phyloP scores from a whole-genome alignment of 1,140 invertebrate genomes.

The Uloborus diversus region DNA sequence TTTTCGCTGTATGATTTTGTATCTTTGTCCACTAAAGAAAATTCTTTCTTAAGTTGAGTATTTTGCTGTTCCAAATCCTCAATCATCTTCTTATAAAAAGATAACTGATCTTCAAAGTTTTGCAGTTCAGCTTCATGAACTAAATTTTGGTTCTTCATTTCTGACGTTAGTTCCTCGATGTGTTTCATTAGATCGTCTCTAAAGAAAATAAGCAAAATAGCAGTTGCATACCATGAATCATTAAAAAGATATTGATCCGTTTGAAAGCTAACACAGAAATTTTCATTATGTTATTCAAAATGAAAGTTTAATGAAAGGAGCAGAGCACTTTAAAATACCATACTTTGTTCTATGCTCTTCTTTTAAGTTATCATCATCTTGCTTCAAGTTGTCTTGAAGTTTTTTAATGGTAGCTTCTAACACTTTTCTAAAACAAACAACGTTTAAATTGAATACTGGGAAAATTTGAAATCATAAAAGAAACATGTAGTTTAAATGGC shows the following conservation, averaged over 20 bases:
- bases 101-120: slow-evolving; percentile 13
- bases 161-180: slow-evolving; percentile 61
- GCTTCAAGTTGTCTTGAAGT: slow-evolving; percentile 63
- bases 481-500: background rate
- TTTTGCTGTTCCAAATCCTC: slow-evolving; percentile 9
- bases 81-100: slow-evolving; percentile 14
- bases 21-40: slow-evolving; percentile 14
- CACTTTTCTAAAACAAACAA: slow-evolving; percentile 57
- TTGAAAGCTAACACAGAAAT: no score
- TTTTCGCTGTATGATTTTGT: slow-evolving; percentile 5
- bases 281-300: no score
- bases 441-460: background rate
- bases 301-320: no score
- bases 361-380: background rate
- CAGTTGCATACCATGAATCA: background rate
- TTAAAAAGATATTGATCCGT: no score
- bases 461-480: background rate
- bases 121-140: slow-evolving; percentile 51
- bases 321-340: no score
- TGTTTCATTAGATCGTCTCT: slow-evolving; percentile 31
- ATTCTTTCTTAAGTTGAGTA: slow-evolving; percentile 24
- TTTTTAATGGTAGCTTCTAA: slow-evolving; percentile 62
- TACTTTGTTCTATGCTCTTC: slow-evolving; percentile 19
- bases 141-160: slow-evolving; percentile 61
- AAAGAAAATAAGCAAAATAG: slow-evolving; percentile 6